Evolutionary conservation across 2,797 vertebrate species (phyloP).

Genomic region (Cyclura pinguis): DNA sequence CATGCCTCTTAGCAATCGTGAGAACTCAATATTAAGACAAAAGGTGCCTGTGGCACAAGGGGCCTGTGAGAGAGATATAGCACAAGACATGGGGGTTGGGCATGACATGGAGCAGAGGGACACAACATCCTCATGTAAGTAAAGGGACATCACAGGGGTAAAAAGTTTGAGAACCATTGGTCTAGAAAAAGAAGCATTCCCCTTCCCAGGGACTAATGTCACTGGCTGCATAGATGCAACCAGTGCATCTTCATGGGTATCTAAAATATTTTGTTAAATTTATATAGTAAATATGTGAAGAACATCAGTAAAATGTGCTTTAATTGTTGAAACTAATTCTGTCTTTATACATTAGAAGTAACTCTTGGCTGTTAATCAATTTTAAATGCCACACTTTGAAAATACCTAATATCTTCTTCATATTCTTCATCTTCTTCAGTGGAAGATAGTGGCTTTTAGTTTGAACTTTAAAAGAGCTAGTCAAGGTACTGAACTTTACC

Average conservation of each 20-base stretch:
- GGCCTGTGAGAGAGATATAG: no score
- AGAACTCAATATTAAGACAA: no score
- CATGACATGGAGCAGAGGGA: no score
- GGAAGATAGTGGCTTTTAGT: no score
- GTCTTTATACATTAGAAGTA: not conserved
- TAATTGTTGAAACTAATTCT: not conserved
- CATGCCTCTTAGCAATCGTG: no score
- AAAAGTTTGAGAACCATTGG: no score
- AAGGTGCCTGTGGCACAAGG: no score
- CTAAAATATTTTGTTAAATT: not conserved
- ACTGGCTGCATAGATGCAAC: not conserved
- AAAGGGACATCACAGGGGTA: no score
- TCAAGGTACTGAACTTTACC: no score
- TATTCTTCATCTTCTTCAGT: not conserved
- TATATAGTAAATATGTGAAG: not conserved
- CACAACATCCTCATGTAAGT: no score
- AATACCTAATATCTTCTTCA: not conserved
- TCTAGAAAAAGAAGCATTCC: not conserved
- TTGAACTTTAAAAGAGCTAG: no score
- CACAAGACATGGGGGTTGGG: no score
- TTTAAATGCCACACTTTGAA: not conserved
- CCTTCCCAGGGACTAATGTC: not conserved
- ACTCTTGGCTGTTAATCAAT: not conserved
- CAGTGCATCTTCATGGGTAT: not conserved
- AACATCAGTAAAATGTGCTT: not conserved